Percentiles rank a stretch among this genome's conserved stretches.
Evolutionary conservation across 2,797 vertebrate genomes (phyloP).

Genomic region (Apogon talboti): DNA sequence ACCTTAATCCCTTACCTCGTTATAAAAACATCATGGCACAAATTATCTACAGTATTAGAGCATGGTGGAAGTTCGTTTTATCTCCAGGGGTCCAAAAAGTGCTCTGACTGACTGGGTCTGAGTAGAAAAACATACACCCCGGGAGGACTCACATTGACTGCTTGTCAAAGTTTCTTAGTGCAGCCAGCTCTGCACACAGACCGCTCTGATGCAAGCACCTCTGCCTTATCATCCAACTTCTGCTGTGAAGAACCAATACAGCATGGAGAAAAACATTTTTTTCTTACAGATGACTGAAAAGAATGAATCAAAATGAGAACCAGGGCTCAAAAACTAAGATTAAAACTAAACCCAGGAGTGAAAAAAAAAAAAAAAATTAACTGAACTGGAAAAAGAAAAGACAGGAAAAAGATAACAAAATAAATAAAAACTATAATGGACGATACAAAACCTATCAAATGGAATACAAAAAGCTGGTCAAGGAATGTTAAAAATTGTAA

Average conservation of each 20-base stretch:
- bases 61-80: constrained; percentile 62
- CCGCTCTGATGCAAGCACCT: constrained; percentile 51
- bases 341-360: too few species aligned
- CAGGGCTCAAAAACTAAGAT: too few species aligned
- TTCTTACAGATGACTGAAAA: constrained; percentile 28
- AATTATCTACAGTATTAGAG: constrained; percentile 72
- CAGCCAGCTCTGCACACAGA: constrained; percentile 47
- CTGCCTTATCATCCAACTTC: constrained; percentile 48
- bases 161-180: constrained; percentile 75
- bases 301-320: constrained; percentile 23
- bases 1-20: constrained; percentile 69
- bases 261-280: constrained; percentile 31
- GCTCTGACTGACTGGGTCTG: constrained; percentile 68
- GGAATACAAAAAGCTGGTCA: too few species aligned
- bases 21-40: constrained; percentile 79
- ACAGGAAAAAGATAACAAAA: too few species aligned
- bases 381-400: too few species aligned
- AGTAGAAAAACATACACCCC: constrained; percentile 58
- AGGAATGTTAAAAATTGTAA: too few species aligned
- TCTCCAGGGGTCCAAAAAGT: constrained; percentile 63
- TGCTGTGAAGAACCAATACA: constrained; percentile 39
- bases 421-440: too few species aligned
- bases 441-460: too few species aligned
- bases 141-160: constrained; percentile 63
- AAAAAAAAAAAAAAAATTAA: too few species aligned